Conservation (phyloP, 2,113 vertebrate species). For the Butorides virescens region DNA sequence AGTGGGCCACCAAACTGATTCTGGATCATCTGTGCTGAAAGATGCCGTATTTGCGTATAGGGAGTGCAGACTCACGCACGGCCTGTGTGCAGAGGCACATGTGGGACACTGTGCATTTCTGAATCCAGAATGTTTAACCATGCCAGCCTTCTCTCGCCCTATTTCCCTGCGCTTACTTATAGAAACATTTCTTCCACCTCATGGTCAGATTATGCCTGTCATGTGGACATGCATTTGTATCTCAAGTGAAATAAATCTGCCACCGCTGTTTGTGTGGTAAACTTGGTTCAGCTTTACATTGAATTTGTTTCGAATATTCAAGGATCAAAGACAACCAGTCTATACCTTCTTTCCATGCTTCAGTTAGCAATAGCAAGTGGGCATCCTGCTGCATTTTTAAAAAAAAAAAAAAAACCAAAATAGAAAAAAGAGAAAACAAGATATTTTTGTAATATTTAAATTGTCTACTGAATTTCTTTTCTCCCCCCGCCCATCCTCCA, state of each 20-base stretch:
- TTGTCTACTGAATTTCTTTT: slow-evolving; percentile 59
- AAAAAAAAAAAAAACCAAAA: slow-evolving; percentile 33
- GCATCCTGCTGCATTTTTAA: slow-evolving; percentile 63
- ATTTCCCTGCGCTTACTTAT: slow-evolving; percentile 56
- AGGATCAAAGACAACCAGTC: slow-evolving; percentile 63
- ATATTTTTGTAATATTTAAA: slow-evolving; percentile 78
- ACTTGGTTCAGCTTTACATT: slow-evolving; percentile 68
- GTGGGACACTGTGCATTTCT: slow-evolving; percentile 48
- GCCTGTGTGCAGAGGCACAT: slow-evolving; percentile 31
- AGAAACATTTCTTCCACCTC: slow-evolving; percentile 64
- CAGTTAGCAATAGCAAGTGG: slow-evolving; percentile 71
- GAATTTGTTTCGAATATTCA: slow-evolving; percentile 63
- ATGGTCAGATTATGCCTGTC: slow-evolving; percentile 47
- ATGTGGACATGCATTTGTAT: slow-evolving; percentile 64
- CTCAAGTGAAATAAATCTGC: slow-evolving; percentile 66
- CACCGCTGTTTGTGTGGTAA: slow-evolving; percentile 70
- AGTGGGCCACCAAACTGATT: slow-evolving; percentile 36
- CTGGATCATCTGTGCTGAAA: slow-evolving; percentile 46
- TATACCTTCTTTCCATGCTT: slow-evolving; percentile 71
- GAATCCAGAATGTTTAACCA: slow-evolving; percentile 52
- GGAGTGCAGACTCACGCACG: slow-evolving; percentile 18
- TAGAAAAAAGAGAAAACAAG: slow-evolving; percentile 4
- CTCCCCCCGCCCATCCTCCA: neutral
- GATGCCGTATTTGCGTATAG: slow-evolving; percentile 35
- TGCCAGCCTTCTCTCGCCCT: slow-evolving; percentile 64